Evolutionary conservation across 1,140 invertebrate genomes (phyloP).

Genomic region (Stegodyphus mimosarum): DNA sequence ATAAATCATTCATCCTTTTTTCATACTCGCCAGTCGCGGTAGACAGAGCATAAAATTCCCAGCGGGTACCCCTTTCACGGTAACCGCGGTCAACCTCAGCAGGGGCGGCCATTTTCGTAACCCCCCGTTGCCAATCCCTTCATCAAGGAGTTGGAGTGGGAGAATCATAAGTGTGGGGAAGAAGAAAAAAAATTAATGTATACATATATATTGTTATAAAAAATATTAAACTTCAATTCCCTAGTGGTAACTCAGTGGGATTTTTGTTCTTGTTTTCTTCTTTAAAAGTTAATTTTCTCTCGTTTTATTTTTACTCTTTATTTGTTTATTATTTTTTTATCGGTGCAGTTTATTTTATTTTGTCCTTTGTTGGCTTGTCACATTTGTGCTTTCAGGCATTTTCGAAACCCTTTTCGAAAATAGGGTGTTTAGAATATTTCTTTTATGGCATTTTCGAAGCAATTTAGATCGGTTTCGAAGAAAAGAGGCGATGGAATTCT

Average conservation of each 20-base stretch:
- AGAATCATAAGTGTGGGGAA: background rate
- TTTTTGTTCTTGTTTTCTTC: constrained; percentile 6
- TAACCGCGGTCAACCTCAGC: constrained; percentile 51
- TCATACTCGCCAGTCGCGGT: constrained; percentile 15
- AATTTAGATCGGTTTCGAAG: background rate
- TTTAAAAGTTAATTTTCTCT: background rate
- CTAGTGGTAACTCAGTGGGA: background rate
- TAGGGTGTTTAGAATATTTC: background rate
- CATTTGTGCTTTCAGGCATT: background rate
- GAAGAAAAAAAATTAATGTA: constrained; percentile 4
- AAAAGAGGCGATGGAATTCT: too few species aligned
- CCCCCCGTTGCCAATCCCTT: constrained; percentile 1
- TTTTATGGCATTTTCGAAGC: background rate
- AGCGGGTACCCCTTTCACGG: constrained; percentile 52
- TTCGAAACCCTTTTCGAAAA: background rate
- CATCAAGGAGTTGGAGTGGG: constrained; percentile 11
- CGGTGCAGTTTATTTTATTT: background rate
- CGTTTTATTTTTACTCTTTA: too few species aligned
- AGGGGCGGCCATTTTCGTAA: constrained; percentile 22
- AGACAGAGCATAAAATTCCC: constrained; percentile 59
- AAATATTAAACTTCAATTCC: constrained; percentile 15
- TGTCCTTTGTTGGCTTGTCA: background rate
- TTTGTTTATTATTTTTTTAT: background rate
- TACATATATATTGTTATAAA: constrained; percentile 3
- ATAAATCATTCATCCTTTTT: constrained; percentile 58